Conservation (phyloP, 2,797 vertebrate species). For the Falco concolor region DNA sequence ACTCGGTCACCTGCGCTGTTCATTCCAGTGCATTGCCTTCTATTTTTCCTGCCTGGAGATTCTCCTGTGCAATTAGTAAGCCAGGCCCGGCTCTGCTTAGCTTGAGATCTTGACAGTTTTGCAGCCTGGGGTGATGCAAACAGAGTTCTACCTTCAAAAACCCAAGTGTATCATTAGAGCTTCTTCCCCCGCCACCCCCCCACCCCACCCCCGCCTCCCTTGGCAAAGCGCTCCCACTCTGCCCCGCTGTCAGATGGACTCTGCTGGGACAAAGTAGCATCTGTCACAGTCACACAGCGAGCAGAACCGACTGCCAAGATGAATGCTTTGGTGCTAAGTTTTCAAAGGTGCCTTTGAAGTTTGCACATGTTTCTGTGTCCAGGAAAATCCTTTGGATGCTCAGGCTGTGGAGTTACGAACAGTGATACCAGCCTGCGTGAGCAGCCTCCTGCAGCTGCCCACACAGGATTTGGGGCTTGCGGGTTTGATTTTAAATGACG, state of each 20-base stretch:
- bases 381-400: not conserved
- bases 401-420: not conserved
- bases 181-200: not conserved
- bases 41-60: not conserved
- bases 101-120: not conserved
- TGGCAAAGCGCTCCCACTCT: not conserved
- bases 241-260: not conserved
- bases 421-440: not conserved
- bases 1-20: not conserved
- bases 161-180: not conserved
- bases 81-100: not conserved
- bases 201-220: not conserved
- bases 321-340: not conserved
- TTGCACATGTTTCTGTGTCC: not conserved
- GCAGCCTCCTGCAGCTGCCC: not conserved
- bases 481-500: not conserved
- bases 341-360: slow-evolving; percentile 41
- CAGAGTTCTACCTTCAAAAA: not conserved
- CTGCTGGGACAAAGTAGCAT: slow-evolving; percentile 6
- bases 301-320: not conserved
- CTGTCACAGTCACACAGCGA: not conserved
- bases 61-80: slow-evolving; percentile 9
- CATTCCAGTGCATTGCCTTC: not conserved
- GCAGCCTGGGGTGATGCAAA: not conserved
- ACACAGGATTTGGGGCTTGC: not conserved